phyloP scores from a whole-genome alignment of 2,797 vertebrate genomes.

The Lagocephalus sceleratus region DNA sequence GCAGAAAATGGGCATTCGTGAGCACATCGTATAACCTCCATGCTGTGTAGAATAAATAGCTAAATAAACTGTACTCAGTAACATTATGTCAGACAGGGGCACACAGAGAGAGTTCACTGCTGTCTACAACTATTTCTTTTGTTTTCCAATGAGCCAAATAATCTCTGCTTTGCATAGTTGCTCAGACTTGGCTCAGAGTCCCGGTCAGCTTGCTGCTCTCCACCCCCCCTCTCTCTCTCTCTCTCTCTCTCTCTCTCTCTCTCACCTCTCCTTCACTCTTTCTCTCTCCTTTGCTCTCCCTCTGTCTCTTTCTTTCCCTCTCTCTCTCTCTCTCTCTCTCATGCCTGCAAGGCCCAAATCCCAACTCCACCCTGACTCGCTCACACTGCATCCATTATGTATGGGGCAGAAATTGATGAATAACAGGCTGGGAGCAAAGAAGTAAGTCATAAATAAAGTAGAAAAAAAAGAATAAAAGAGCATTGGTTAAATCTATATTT shows the following conservation, averaged over 20 bases:
- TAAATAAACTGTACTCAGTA: slow-evolving; percentile 14
- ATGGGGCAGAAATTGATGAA: slow-evolving; percentile 69
- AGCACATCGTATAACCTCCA: neutral
- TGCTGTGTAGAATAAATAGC: slow-evolving; percentile 7
- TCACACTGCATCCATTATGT: slow-evolving; percentile 75
- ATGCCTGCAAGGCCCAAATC: slow-evolving; percentile 54
- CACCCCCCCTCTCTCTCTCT: slow-evolving; percentile 8
- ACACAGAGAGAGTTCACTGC: slow-evolving; percentile 34
- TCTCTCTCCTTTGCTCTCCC: slow-evolving; percentile 11
- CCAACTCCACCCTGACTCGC: slow-evolving; percentile 59
- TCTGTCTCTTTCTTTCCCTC: slow-evolving; percentile 39
- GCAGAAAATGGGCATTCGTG: neutral
- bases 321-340: slow-evolving; percentile 47
- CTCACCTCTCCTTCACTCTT: slow-evolving; percentile 4
- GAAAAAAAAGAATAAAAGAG: slow-evolving; percentile 35
- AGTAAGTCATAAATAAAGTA: slow-evolving; percentile 63
- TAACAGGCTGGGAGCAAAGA: slow-evolving; percentile 62
- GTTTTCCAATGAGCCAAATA: slow-evolving; percentile 47
- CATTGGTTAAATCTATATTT: slow-evolving; percentile 47
- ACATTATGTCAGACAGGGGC: slow-evolving; percentile 32
- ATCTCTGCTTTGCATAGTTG: slow-evolving; percentile 58
- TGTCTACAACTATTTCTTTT: slow-evolving; percentile 39
- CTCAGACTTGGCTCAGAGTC: slow-evolving; percentile 63
- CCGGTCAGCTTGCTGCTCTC: slow-evolving; percentile 48
- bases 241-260: slow-evolving; percentile 48